These are phyloP conservation scores for Origma solitaria DNA, from an alignment of 2,113 vertebrate species.

Conservation along the genomic window DNA sequence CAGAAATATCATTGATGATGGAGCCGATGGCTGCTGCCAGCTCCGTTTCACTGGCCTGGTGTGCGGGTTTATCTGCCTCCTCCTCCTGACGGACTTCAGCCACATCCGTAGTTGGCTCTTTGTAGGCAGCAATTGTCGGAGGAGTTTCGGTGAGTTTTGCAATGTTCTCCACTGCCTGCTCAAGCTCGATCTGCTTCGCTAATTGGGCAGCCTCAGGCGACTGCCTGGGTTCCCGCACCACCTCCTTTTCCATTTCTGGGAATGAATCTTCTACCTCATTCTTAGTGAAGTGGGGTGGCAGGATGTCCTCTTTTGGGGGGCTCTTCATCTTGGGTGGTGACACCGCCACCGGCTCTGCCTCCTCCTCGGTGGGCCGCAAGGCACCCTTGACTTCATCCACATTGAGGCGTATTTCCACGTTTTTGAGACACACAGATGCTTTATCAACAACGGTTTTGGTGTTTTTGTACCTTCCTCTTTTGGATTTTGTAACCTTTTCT, in stretches of 20 bases:
- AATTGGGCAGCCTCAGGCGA: constrained; percentile 79
- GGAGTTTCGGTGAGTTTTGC: constrained; percentile 87
- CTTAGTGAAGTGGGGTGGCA: constrained; percentile 60
- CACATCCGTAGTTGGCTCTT: constrained; percentile 73
- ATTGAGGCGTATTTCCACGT: constrained; percentile 78
- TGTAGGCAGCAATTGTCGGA: constrained; percentile 73
- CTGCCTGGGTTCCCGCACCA: constrained; percentile 61
- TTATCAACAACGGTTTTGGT: constrained; percentile 75
- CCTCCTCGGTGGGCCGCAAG: constrained; percentile 72
- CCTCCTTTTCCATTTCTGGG: constrained; percentile 70
- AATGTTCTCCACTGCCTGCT: constrained; percentile 94
- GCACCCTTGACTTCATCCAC: constrained; percentile 80
- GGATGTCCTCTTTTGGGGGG: constrained; percentile 70
- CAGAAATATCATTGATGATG: constrained; percentile 88
- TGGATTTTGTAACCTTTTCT: constrained; percentile 84
- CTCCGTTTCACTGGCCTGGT: constrained; percentile 92
- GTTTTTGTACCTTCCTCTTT: constrained; percentile 82
- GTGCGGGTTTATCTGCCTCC: constrained; percentile 85
- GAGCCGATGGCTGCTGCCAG: constrained; percentile 96
- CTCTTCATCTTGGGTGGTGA: constrained; percentile 70
- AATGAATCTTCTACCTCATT: constrained; percentile 61
- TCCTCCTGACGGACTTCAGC: constrained; percentile 73
- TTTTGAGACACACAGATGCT: constrained; percentile 80
- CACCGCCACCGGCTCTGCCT: constrained; percentile 52
- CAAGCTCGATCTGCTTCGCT: constrained; percentile 89